Conservation (phyloP, 1,140 invertebrate species). For the Ptiloglossa arizonensis region DNA sequence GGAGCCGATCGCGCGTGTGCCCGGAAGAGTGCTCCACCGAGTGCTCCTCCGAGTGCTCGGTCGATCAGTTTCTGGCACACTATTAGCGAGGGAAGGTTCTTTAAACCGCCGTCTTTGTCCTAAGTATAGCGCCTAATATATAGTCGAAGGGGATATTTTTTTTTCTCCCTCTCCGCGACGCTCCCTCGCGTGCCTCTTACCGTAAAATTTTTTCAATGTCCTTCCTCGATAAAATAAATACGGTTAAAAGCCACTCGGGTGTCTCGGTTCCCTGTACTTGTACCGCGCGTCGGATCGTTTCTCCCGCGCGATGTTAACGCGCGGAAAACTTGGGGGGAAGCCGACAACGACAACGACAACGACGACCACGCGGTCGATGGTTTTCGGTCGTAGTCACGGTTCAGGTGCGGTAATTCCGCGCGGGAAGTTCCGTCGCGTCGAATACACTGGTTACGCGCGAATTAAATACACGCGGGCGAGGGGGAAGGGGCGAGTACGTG, state of each 20-base stretch:
- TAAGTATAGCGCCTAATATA: slow-evolving; percentile 45
- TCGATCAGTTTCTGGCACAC: not conserved
- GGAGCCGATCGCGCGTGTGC: too few relatives aligned
- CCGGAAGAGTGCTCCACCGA: too few relatives aligned
- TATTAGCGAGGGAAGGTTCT: slow-evolving; percentile 19
- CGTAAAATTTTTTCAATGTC: not conserved
- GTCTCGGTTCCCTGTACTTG: not conserved
- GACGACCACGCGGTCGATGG: too few relatives aligned
- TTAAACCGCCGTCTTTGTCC: slow-evolving; percentile 61
- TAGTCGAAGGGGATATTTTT: slow-evolving; percentile 38
- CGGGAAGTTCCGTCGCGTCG: slow-evolving; percentile 10
- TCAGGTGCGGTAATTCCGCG: not conserved
- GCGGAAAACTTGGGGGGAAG: not conserved
- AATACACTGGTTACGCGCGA: slow-evolving; percentile 3
- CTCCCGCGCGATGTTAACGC: not conserved
- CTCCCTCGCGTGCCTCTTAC: slow-evolving; percentile 13
- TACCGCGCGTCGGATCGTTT: not conserved
- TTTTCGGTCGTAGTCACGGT: too few relatives aligned
- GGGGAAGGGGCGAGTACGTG: not conserved
- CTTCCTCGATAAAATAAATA: not conserved
- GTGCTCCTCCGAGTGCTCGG: too few relatives aligned
- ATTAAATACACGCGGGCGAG: not conserved
- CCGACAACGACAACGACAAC: too few relatives aligned
- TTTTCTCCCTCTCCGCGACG: too few relatives aligned
- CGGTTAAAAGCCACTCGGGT: not conserved